Conservation (phyloP, 2,113 vertebrate species). For the Catharus bicknelli region DNA sequence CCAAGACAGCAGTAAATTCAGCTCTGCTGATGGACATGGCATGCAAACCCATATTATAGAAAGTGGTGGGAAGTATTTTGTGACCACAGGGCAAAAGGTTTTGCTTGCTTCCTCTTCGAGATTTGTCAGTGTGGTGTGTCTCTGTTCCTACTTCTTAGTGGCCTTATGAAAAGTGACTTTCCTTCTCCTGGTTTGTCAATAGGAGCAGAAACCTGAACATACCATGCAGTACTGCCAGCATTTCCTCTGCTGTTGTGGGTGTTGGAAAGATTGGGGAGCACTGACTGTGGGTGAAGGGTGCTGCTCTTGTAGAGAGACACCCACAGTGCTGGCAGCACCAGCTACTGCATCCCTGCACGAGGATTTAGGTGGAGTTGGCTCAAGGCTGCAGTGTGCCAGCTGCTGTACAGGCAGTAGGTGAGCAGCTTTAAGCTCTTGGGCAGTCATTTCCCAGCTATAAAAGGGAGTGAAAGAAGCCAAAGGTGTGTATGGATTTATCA, state of each 20-base stretch:
- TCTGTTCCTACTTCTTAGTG: neutral
- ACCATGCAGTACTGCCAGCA: neutral
- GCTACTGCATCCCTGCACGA: neutral
- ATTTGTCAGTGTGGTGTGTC: neutral
- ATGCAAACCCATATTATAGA: neutral
- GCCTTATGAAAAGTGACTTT: neutral
- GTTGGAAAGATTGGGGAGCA: neutral
- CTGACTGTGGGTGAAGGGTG: neutral
- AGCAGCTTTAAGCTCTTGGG: neutral
- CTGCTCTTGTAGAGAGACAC: neutral
- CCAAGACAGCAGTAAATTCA: neutral
- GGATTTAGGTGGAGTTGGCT: neutral
- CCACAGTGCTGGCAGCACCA: neutral
- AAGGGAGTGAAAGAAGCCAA: neutral
- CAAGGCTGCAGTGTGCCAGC: neutral
- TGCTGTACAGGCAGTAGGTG: neutral
- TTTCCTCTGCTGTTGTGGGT: neutral
- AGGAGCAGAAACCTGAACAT: neutral
- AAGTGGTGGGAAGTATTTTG: slow-evolving; percentile 4
- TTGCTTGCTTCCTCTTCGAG: neutral
- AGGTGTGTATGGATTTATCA: fast-evolving
- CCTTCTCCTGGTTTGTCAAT: neutral
- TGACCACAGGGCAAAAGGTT: neutral
- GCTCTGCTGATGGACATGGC: neutral
- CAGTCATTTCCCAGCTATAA: neutral